phyloP scores from a whole-genome alignment of 2,113 vertebrate species.

The Crotophaga sulcirostris region DNA sequence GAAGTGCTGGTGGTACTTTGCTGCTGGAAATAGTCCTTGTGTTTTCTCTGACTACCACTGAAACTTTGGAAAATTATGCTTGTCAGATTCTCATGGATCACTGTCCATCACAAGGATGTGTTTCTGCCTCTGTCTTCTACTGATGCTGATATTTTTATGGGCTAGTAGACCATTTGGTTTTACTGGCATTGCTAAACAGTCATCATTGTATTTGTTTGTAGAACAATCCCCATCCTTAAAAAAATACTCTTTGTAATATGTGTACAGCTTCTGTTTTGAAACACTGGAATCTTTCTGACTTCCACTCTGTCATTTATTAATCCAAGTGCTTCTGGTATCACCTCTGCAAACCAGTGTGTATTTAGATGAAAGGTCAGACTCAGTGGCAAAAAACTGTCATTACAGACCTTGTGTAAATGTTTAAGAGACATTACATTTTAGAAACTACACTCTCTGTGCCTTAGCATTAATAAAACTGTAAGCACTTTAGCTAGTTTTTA shows the following conservation, averaged over 20 bases:
- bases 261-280: neutral
- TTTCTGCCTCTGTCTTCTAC: neutral
- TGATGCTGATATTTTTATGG: neutral
- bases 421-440: neutral
- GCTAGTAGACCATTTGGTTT: neutral
- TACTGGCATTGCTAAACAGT: neutral
- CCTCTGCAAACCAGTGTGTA: neutral
- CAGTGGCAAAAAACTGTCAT: neutral
- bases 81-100: neutral
- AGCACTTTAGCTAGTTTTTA: neutral
- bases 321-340: neutral
- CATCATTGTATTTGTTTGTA: neutral
- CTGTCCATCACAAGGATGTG: neutral
- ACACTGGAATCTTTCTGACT: neutral
- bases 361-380: neutral
- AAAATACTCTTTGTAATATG: neutral
- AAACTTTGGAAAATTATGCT: neutral
- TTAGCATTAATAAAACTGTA: neutral
- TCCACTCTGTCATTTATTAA: neutral
- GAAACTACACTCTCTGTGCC: neutral
- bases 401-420: neutral
- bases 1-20: constrained; percentile 11
- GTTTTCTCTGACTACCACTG: neutral
- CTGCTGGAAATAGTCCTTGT: neutral
- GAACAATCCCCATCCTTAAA: neutral